A percentile compares a stretch with the other conserved stretches of the same genome.
These are phyloP conservation scores for Dryas iulia DNA, from an alignment of 1,140 invertebrate genomes.

Conservation along the genomic window DNA sequence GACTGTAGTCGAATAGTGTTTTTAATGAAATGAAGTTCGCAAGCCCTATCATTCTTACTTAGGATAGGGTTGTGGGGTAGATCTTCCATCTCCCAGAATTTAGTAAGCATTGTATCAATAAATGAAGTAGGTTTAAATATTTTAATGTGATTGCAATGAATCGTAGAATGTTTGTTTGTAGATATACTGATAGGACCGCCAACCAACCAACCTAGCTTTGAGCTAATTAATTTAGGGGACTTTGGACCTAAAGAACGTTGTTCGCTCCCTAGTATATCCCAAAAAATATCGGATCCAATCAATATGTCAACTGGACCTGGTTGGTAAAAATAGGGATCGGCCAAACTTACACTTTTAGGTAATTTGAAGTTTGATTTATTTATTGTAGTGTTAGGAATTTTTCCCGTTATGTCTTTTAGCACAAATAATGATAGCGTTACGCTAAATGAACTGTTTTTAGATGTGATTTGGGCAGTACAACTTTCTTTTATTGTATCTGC, in stretches of 20 bases:
- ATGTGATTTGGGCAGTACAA: slow-evolving; percentile 10
- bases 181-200: slow-evolving; percentile 8
- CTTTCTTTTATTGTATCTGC: slow-evolving; percentile 13
- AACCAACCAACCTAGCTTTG: slow-evolving; percentile 22
- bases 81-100: no score
- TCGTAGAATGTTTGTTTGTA: slow-evolving; percentile 9
- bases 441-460: slow-evolving; percentile 10
- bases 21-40: slow-evolving; percentile 35
- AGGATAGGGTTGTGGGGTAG: no score
- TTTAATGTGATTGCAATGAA: slow-evolving; percentile 29
- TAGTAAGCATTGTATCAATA: slow-evolving; percentile 12
- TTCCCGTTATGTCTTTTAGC: slow-evolving; percentile 10
- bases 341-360: slow-evolving; percentile 9
- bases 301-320: slow-evolving; percentile 22
- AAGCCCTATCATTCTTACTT: slow-evolving; percentile 1
- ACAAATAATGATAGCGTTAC: slow-evolving; percentile 13
- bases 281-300: slow-evolving; percentile 26
- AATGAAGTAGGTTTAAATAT: slow-evolving; percentile 12
- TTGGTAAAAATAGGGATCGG: slow-evolving; percentile 15
- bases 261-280: slow-evolving; percentile 18
- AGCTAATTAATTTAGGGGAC: slow-evolving; percentile 14
- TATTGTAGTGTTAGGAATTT: slow-evolving; percentile 12
- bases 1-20: slow-evolving; percentile 29
- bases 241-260: slow-evolving; percentile 14
- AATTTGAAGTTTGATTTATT: slow-evolving; percentile 6